Base-by-base conservation (phyloP, 2,888 invertebrate species). In the Acronicta aceris region DNA sequence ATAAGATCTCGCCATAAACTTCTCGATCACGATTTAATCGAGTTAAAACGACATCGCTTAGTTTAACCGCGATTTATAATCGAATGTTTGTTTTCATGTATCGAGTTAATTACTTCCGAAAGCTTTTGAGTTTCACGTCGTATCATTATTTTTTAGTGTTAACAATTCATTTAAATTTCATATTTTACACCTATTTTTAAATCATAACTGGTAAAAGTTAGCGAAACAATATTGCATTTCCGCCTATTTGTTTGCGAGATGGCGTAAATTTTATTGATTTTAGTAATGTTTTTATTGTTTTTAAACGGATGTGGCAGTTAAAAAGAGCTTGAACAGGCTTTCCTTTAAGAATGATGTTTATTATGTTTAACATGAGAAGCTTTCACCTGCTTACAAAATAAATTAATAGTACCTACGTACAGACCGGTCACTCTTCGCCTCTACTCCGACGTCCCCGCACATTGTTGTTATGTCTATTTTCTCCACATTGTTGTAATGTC, bases 1-100 rank as follows among this genome's bases (percentile, higher is more conserved):
- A 81, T 81, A 79, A 70, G 27, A 74, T 64, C 63, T 60, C 36
- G 51, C 48, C 64, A 58, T 72, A 60, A 74, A 74, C 49, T 59
- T 54, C 58, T 65, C 59, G 59, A 65, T 69, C 55, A 63, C 59
- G 59, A 67, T 67, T 66, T 66, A 72, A 72, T 79, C 66, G 63
- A 77, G 62, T 72, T 69, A 60, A 69, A 75, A 67, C 59, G 47
- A 56, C 59, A 61, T 67, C 57, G 53, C 54, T 78, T 62, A 67
- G 64, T 70, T 70, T 53, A 60, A 57, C 25, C 16, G 43, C 54
- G 50, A 74, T 74, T 78, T 72, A 76, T 63, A 58, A 65, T 65
- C 51, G 50, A 63, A 65, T 72, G 43, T 78, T 71, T 78, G 64
- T 77, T 75, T 71, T 59, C 27, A 54, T 33, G 10, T 54, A 63